Conservation (phyloP, 2,888 invertebrate species). For the Protophormia terraenovae region DNA sequence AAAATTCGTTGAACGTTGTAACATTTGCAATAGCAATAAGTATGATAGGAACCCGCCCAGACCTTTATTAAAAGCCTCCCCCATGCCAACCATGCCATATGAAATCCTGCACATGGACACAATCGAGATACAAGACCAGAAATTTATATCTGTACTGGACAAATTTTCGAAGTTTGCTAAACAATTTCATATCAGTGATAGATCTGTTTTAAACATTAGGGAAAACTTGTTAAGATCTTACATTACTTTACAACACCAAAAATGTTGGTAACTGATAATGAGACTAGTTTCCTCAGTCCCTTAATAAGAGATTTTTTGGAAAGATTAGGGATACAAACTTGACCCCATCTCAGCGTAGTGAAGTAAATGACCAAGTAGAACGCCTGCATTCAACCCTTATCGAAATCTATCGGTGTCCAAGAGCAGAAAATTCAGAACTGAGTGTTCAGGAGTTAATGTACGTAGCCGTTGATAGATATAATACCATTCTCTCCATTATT, state of each 20-base stretch:
- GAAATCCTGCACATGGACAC: slow-evolving; percentile 58
- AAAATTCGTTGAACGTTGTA: background rate
- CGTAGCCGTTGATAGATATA: slow-evolving; percentile 65
- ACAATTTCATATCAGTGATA: slow-evolving; percentile 59
- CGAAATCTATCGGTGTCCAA: slow-evolving; percentile 65
- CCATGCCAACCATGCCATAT: slow-evolving; percentile 5
- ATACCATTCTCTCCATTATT: slow-evolving; percentile 65
- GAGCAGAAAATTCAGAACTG: slow-evolving; percentile 31
- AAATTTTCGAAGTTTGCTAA: slow-evolving; percentile 66
- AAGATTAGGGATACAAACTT: slow-evolving; percentile 47
- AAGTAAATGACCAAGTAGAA: slow-evolving; percentile 66
- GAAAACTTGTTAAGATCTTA: slow-evolving; percentile 58
- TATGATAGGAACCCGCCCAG: slow-evolving; percentile 38
- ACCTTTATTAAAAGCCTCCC: slow-evolving; percentile 21
- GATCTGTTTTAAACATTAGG: slow-evolving; percentile 50
- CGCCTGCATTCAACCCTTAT: slow-evolving; percentile 63
- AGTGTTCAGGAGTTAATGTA: slow-evolving; percentile 35
- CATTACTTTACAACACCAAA: slow-evolving; percentile 63
- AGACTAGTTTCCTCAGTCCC: slow-evolving; percentile 59
- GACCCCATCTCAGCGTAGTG: slow-evolving; percentile 60
- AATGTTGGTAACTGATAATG: slow-evolving; percentile 60
- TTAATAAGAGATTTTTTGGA: slow-evolving; percentile 26
- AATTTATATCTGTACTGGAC: slow-evolving; percentile 56
- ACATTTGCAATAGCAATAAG: slow-evolving; percentile 18
- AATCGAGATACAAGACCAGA: slow-evolving; percentile 52